Percentiles rank a stretch among this genome's conserved stretches.
phyloP scores from a whole-genome alignment of 1,140 invertebrate genomes.

The Camponotus pennsylvanicus region DNA sequence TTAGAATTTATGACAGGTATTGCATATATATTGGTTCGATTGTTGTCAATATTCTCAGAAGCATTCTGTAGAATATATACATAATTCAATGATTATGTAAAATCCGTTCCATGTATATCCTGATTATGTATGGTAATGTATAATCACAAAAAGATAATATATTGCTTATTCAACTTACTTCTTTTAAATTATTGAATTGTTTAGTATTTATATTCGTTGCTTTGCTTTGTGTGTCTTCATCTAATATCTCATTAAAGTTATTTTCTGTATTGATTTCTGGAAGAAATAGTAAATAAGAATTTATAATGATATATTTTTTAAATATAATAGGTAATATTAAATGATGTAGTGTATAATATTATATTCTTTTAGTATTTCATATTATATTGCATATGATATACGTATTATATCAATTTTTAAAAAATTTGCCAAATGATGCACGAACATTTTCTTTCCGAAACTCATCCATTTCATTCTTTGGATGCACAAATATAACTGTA shows the following conservation, averaged over 20 bases:
- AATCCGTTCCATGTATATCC: neutral
- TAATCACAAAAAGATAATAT: neutral
- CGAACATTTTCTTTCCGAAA: neutral
- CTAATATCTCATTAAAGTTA: neutral
- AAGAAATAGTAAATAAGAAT: constrained; percentile 21
- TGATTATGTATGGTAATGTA: neutral
- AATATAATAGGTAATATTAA: neutral
- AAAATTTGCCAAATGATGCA: neutral
- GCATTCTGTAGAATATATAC: constrained; percentile 11
- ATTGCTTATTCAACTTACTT: constrained; percentile 6
- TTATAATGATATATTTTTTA: neutral
- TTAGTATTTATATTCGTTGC: neutral
- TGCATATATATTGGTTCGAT: neutral
- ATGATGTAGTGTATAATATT: neutral
- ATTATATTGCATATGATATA: neutral
- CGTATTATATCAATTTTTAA: neutral
- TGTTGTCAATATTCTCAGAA: neutral
- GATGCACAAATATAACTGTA: neutral
- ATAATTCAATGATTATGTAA: neutral
- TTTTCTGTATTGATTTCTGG: neutral
- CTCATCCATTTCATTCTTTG: neutral
- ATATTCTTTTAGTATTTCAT: neutral
- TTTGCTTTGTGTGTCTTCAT: neutral
- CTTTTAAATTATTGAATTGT: neutral
- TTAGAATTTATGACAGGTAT: neutral